phyloP scores from a whole-genome alignment of 2,113 vertebrate genomes.

The Amphilophus citrinellus region DNA sequence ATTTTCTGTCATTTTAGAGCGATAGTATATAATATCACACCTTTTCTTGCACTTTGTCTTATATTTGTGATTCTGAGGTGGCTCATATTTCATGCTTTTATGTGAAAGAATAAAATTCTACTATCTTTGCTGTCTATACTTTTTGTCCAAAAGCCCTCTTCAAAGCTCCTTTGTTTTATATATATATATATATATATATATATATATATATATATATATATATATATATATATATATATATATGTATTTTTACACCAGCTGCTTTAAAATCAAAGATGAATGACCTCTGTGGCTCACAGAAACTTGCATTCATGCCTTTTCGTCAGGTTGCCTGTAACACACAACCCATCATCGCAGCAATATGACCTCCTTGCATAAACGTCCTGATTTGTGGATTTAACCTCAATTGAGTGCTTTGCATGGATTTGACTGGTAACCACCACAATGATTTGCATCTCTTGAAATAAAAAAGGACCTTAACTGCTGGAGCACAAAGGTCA shows the following conservation, averaged over 20 bases:
- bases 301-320: neutral
- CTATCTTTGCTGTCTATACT: neutral
- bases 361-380: slow-evolving; percentile 45
- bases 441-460: slow-evolving; percentile 68
- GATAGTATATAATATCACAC: neutral
- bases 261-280: neutral
- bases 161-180: neutral
- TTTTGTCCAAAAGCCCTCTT: neutral
- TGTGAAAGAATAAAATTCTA: slow-evolving; percentile 4
- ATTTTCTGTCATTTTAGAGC: slow-evolving; percentile 8
- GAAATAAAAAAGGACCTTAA: slow-evolving; percentile 43
- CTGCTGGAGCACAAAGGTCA: slow-evolving; percentile 46
- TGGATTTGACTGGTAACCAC: slow-evolving; percentile 69
- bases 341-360: neutral
- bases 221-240: neutral
- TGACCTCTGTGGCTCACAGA: neutral
- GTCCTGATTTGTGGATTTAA: slow-evolving; percentile 46
- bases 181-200: neutral
- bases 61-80: neutral
- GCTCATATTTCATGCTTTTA: slow-evolving; percentile 28
- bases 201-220: too few species aligned
- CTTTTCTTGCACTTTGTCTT: neutral
- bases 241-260: neutral
- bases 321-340: neutral
- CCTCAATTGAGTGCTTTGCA: slow-evolving; percentile 63